Evolutionary conservation across 2,113 vertebrate genomes (phyloP), one percentile per base, ranked within the genome.

Genomic region (Rhineura floridana): DNA sequence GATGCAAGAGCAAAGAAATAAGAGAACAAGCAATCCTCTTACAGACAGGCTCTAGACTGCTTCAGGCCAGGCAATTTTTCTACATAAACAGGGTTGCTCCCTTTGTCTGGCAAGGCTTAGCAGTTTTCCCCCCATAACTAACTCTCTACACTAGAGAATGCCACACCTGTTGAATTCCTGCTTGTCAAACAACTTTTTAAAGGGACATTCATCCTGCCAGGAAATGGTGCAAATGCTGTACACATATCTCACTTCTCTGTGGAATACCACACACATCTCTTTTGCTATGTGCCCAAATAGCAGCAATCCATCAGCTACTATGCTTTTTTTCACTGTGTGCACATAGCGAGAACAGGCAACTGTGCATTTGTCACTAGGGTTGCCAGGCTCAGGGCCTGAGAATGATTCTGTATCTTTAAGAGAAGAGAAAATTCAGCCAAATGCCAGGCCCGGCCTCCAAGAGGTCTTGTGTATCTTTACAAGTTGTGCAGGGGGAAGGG

Each of bases 1-100:
- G 87, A 93, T 89, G 87, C 87, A 88, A 93, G 17, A 91, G 88
- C 77, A 94, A 87, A 50, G 87, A 94, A 94, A 63, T 6, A 89
- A n/a, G 85, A 87, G 80, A 30, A 0, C 65, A 88, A 55, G 17
- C 11, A 59, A 39, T 59, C 44, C 69, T 72, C 77, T 79, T 86
- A 39, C 79, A 90, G 65, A 91, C 77, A 55, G 76, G 87, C 23
- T 79, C 28, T 73, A 30, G 30, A 55, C 63, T 42, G 48, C 77
- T 76, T 88, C 65, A 69, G 44, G 65, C 92, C 48, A 46, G 46
- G 78, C 25, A 63, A 73, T 79, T 33, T 7, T 3, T 46, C 67
- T 48, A 63, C 30, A 50, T 2, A 78, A 90, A 81, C 46, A 93
- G 75, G 76, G 88, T 73, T 89, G 72, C 70, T 65, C 81, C 5